Evolutionary conservation across 2,888 invertebrate genomes (phyloP).

Genomic region (Rosalia funebris): DNA sequence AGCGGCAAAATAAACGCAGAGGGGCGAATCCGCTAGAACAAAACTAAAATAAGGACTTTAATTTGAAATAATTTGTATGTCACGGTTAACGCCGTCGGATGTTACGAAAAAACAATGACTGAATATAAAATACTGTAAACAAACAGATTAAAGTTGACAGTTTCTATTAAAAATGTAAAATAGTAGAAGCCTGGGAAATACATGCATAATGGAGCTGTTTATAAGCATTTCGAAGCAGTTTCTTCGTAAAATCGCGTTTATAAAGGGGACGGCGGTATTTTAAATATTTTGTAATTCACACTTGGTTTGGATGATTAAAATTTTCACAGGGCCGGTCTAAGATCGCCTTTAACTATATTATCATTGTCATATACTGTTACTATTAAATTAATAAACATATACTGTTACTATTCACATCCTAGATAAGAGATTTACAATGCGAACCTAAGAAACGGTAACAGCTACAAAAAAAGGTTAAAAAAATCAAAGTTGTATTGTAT

Average conservation of each 20-base stretch:
- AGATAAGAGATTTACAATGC: no score
- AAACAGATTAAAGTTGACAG: constrained; percentile 59
- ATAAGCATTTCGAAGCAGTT: constrained; percentile 18
- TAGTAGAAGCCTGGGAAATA: constrained; percentile 61
- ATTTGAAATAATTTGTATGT: constrained; percentile 30
- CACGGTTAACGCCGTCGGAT: constrained; percentile 9
- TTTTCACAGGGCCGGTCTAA: no score
- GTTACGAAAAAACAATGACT: constrained; percentile 22
- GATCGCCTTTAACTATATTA: no score
- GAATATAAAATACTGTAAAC: constrained; percentile 55
- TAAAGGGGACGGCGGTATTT: not conserved
- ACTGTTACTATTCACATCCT: no score
- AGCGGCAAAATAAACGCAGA: constrained; percentile 17
- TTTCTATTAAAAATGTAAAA: constrained; percentile 64
- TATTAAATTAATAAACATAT: no score
- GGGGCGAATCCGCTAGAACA: constrained; percentile 15
- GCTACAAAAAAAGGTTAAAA: no score
- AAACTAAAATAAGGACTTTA: constrained; percentile 19
- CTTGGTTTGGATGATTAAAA: no score
- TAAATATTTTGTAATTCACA: no score
- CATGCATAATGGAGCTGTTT: constrained; percentile 55
- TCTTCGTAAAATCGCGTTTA: not conserved
- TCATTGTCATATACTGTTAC: no score
- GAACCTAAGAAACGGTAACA: no score
- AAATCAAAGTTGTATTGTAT: no score